Evolutionary conservation across 2,888 invertebrate species (phyloP).

Genomic region (Orchesellides sinensis): DNA sequence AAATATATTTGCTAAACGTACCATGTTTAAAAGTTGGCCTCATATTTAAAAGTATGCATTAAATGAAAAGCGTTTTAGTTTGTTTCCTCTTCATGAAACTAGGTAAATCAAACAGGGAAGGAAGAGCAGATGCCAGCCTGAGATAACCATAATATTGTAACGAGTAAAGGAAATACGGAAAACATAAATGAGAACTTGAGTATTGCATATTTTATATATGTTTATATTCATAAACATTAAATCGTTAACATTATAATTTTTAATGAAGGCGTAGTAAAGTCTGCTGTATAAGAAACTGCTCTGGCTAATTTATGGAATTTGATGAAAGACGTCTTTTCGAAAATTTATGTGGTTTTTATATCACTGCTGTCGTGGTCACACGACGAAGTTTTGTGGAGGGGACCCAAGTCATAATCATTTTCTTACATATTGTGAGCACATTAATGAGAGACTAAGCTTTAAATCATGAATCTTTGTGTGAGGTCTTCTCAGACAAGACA

Average conservation of each 20-base stretch:
- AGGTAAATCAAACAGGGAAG: neutral
- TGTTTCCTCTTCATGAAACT: neutral
- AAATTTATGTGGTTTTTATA: conserved; percentile 19
- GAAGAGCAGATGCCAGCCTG: conserved; percentile 1
- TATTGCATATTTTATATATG: too few species aligned
- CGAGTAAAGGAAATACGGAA: neutral
- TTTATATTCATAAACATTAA: too few species aligned
- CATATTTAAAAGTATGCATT: neutral
- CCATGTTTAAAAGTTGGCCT: too few species aligned
- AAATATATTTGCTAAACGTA: too few species aligned
- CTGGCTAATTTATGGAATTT: conserved; percentile 28
- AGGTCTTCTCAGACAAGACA: conserved; percentile 42
- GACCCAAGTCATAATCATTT: neutral
- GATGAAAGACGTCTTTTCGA: conserved; percentile 14
- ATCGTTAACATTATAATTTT: too few species aligned
- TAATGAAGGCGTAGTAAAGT: neutral
- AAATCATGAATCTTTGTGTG: conserved; percentile 64
- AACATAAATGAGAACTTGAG: too few species aligned
- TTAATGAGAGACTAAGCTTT: conserved; percentile 40
- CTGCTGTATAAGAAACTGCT: neutral
- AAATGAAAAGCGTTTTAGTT: too few species aligned
- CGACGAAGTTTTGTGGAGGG: neutral
- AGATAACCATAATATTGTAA: conserved; percentile 6
- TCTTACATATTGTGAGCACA: neutral
- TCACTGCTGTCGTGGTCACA: neutral